These are phyloP conservation scores for Empis stercorea DNA, from an alignment of 2,888 invertebrate genomes.

Conservation along the genomic window DNA sequence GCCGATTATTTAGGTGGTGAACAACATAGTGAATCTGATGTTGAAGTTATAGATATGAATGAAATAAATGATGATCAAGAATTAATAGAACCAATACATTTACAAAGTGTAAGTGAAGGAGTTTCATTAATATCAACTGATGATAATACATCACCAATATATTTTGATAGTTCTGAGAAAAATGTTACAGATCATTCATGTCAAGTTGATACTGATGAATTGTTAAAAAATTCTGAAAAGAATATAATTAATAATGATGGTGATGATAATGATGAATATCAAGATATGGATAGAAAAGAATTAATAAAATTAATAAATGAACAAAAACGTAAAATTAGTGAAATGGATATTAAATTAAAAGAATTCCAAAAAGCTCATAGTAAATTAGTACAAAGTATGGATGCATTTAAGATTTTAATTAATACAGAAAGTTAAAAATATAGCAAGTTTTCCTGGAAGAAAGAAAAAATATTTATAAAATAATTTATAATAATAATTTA, in stretches of 20 bases:
- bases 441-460: too few relatives aligned
- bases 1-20: too few relatives aligned
- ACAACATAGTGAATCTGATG: background rate
- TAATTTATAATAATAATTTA: too few relatives aligned
- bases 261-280: background rate
- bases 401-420: background rate
- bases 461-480: too few relatives aligned
- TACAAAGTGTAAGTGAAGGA: background rate
- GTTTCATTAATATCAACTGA: background rate
- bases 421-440: too few relatives aligned
- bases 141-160: background rate
- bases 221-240: background rate
- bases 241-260: background rate
- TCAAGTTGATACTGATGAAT: background rate
- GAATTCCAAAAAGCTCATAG: background rate
- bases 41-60: background rate
- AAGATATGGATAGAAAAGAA: background rate
- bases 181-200: background rate
- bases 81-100: too few relatives aligned
- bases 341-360: background rate
- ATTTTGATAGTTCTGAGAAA: background rate
- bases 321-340: background rate
- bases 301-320: background rate
- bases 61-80: background rate
- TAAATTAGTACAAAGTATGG: background rate